Evolutionary conservation across 1,140 invertebrate species (phyloP), one percentile per base, ranked within the genome.

Genomic region (Alviniconcha marisindica): DNA sequence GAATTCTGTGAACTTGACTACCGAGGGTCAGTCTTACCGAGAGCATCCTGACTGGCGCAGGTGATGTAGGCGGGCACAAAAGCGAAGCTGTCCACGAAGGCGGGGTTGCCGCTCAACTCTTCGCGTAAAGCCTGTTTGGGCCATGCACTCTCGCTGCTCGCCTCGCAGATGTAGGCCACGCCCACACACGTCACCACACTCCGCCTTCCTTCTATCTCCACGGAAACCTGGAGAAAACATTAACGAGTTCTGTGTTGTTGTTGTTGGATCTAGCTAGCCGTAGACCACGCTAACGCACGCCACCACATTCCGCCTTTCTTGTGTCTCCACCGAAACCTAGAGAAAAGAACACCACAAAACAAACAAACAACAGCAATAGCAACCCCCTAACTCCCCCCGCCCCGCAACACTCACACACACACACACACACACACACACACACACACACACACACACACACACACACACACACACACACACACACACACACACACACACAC

Each of bases 91-190:
- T 83, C 81, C 1, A 84, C 42, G 5, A 76, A 51, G 18, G 85
- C 54, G 5, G 73, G 33, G 51, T 81, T 77, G 2, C 81, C 88
- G 83, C 83, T 73, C 2, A 88, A 63, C 36, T 83, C 82, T 38
- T 84, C 56, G 24, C 74, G 38, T 3, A 88, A 71, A 7, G 82
- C 60, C 10, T 69, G 44, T 18, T 48, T 24, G 40, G 76, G 54
- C 86, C 86, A 88, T 14, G 84, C 82, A 33, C 78, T 85, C 12
- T 86, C 83, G 56, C 83, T 83, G 48, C 86, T 87, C 28, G 83
- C 42, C 56, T 88, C 86, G 77, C 76, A 88, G 71, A 88, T 69
- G 78, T 85, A 88, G 14, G 87, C 82, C 21, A 88, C 73, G 18
- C 86, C 87, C n/a, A 81, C 83, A 69, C 87, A 87, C 71, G 56